Evolutionary conservation across 2,113 vertebrate genomes (phyloP).

Genomic region (Coryphaenoides rupestris): DNA sequence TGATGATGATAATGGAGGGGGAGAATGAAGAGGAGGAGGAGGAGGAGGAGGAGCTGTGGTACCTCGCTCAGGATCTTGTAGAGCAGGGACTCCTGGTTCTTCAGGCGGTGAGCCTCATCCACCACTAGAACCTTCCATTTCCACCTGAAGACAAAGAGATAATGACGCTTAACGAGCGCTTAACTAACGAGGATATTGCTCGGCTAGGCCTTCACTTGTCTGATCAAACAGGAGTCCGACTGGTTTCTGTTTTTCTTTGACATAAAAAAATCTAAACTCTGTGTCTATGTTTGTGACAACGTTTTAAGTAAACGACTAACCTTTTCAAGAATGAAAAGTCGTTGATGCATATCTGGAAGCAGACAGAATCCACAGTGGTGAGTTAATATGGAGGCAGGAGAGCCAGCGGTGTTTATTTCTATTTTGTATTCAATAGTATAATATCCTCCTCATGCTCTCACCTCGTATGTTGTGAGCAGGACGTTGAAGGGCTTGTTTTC

Average conservation of each 20-base stretch:
- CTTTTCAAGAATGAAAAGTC: constrained; percentile 80
- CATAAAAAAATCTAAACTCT: not conserved
- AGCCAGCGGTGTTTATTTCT: not conserved
- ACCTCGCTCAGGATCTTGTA: constrained; percentile 82
- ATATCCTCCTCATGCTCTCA: constrained; percentile 40
- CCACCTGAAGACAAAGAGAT: constrained; percentile 54
- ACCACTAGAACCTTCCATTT: constrained; percentile 80
- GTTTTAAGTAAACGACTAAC: constrained; percentile 62
- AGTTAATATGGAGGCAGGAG: too few species aligned
- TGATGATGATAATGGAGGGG: not conserved
- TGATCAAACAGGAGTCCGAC: too few species aligned
- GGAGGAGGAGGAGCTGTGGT: not conserved
- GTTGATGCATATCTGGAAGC: constrained; percentile 84
- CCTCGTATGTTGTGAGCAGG: constrained; percentile 90
- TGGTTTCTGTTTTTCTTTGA: not conserved
- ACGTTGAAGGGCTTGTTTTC: constrained; percentile 58
- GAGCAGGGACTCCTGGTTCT: constrained; percentile 86
- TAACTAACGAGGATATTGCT: too few species aligned
- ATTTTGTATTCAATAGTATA: not conserved
- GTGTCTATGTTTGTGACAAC: not conserved
- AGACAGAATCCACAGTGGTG: too few species aligned
- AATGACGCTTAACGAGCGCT: not conserved
- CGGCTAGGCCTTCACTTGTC: too few species aligned
- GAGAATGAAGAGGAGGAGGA: not conserved
- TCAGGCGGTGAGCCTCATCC: constrained; percentile 92